These are phyloP conservation scores for Drosophila tripunctata DNA, from an alignment of 2,888 invertebrate species.

Conservation along the genomic window DNA sequence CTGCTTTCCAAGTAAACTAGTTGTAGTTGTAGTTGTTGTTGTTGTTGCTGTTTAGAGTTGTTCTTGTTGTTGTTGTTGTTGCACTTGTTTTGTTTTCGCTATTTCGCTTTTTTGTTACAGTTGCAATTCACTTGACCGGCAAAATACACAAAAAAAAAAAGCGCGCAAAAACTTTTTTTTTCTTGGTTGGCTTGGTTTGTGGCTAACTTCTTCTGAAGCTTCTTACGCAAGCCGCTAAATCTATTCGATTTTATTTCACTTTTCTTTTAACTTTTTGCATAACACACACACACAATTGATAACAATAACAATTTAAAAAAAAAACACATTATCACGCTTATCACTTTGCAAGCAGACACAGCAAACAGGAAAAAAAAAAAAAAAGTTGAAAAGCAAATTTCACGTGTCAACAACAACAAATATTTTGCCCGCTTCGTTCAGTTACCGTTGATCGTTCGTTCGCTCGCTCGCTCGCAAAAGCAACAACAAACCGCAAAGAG, in stretches of 20 bases:
- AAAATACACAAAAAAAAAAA: neutral
- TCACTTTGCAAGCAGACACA: constrained; percentile 41
- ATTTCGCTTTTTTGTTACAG: neutral
- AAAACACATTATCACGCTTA: constrained; percentile 27
- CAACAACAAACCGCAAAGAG: neutral
- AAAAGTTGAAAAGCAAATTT: neutral
- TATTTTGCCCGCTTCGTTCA: neutral
- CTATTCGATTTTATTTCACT: neutral
- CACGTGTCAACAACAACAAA: constrained; percentile 10
- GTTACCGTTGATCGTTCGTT: neutral
- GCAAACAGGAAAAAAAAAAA: constrained; percentile 29
- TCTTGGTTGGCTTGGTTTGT: no score
- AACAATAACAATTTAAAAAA: no score
- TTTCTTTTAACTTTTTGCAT: constrained; percentile 15
- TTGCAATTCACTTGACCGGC: constrained; percentile 16
- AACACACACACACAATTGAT: constrained; percentile 12
- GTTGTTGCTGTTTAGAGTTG: neutral
- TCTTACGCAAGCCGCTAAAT: no score
- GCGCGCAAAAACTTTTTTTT: constrained; percentile 22
- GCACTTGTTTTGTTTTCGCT: constrained; percentile 32
- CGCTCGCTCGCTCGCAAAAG: neutral
- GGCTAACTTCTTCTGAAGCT: no score
- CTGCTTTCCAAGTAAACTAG: constrained; percentile 6
- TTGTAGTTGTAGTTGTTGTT: constrained; percentile 17
- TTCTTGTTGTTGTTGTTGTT: constrained; percentile 15